A percentile compares a stretch with the other conserved stretches of the same genome.
Conservation (phyloP, 2,797 vertebrate species). For the Peromyscus aztecus region DNA sequence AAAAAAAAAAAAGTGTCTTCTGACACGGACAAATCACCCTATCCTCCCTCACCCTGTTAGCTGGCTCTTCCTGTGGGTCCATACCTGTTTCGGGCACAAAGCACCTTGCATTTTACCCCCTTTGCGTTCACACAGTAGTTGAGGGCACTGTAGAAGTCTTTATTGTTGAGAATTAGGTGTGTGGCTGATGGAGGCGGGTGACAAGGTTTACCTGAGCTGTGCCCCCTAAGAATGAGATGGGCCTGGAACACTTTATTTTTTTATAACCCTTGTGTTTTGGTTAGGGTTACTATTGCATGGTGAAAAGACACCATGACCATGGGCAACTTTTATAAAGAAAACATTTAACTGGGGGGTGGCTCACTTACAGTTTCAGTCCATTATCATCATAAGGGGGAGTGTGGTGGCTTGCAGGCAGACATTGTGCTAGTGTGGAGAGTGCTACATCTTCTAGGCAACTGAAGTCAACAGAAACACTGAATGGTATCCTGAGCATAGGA, state of each 20-base stretch:
- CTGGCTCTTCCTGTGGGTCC: not conserved
- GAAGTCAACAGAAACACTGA: not conserved
- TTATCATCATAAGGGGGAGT: not conserved
- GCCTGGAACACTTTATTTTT: not conserved
- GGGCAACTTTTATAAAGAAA: not conserved
- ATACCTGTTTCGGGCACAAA: not conserved
- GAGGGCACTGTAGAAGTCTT: too few relatives aligned
- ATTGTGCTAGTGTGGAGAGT: not conserved
- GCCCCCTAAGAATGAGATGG: not conserved
- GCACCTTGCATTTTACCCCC: not conserved
- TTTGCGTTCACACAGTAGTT: not conserved
- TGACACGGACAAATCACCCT: not conserved
- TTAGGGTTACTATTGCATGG: not conserved
- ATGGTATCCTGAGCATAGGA: not conserved
- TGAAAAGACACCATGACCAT: not conserved
- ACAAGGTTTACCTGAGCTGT: not conserved
- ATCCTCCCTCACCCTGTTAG: accelerated
- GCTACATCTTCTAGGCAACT: not conserved
- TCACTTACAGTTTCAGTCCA: not conserved
- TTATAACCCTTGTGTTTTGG: not conserved
- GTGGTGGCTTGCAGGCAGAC: not conserved
- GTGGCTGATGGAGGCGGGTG: not conserved
- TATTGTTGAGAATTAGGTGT: not conserved
- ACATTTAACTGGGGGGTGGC: not conserved
- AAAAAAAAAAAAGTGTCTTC: not conserved